These are phyloP conservation scores for Parthenolecanium corni DNA, from an alignment of 2,888 invertebrate genomes.

Conservation along the genomic window DNA sequence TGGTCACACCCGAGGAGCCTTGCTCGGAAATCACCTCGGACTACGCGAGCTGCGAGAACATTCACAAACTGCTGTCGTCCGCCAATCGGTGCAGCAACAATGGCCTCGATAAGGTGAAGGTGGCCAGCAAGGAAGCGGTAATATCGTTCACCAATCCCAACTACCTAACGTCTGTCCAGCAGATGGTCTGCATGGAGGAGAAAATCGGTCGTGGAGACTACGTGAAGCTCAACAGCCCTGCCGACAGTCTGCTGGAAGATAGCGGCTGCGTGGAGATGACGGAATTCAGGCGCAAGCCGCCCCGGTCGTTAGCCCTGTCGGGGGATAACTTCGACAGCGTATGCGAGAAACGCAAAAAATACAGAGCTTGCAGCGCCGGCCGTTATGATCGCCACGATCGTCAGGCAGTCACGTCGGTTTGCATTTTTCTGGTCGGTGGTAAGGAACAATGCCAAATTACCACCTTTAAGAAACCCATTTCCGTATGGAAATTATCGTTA, in stretches of 20 bases:
- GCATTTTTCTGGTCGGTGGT: conserved; percentile 63
- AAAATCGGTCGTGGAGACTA: conserved; percentile 34
- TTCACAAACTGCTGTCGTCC: conserved; percentile 37
- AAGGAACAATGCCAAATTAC: conserved; percentile 67
- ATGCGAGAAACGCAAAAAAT: conserved; percentile 34
- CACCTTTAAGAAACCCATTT: conserved; percentile 61
- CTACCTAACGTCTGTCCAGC: neutral
- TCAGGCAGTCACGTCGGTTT: conserved; percentile 39
- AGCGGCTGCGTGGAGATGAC: conserved; percentile 36
- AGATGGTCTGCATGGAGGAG: conserved; percentile 13
- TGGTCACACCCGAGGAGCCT: conserved; percentile 34
- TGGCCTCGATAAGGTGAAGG: neutral
- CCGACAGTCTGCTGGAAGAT: conserved; percentile 51
- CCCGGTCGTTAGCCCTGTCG: conserved; percentile 33
- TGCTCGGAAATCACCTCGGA: conserved; percentile 52
- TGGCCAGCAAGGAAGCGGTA: conserved; percentile 2
- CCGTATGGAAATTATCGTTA: conserved; percentile 56
- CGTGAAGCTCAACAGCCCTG: conserved; percentile 47
- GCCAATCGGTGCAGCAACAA: neutral
- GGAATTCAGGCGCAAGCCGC: conserved; percentile 35
- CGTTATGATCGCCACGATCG: conserved; percentile 45
- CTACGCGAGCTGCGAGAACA: conserved; percentile 59
- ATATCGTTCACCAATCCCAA: conserved; percentile 24
- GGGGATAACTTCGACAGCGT: conserved; percentile 8
- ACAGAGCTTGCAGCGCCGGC: conserved; percentile 48